Conservation (phyloP, 2,888 invertebrate genomes). For the Melinaea menophilus region DNA sequence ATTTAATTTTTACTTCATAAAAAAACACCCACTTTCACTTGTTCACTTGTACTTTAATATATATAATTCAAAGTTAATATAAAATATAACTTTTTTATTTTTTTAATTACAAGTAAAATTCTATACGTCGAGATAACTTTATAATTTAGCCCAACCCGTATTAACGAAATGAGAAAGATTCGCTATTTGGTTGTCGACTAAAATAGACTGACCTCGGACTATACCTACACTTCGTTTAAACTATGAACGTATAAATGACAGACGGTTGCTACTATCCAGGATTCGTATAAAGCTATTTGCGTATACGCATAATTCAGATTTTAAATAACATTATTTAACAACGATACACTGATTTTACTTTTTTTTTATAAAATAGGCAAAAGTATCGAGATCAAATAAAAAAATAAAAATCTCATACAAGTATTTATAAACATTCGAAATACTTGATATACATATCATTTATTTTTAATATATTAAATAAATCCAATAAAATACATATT, state of each 20-base stretch:
- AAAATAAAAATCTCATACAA: too few relatives aligned
- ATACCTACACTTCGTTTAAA: slow-evolving; percentile 10
- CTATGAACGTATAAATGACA: not conserved
- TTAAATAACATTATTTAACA: not conserved
- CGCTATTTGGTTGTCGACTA: slow-evolving; percentile 20
- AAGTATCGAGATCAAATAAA: too few relatives aligned
- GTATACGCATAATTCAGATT: too few relatives aligned
- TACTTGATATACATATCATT: too few relatives aligned
- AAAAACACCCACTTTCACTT: not conserved
- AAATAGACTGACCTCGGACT: slow-evolving; percentile 29
- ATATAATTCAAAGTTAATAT: not conserved
- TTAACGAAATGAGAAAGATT: slow-evolving; percentile 1
- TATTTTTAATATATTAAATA: too few relatives aligned
- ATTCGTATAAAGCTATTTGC: not conserved
- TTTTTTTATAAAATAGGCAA: not conserved
- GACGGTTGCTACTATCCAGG: not conserved
- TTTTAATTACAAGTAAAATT: too few relatives aligned
- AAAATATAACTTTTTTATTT: too few relatives aligned
- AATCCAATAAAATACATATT: too few relatives aligned
- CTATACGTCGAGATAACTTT: too few relatives aligned
- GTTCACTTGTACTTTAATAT: not conserved
- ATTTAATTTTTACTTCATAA: not conserved
- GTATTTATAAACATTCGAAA: too few relatives aligned
- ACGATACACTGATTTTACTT: not conserved
- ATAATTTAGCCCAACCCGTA: not conserved